Evolutionary conservation across 2,888 invertebrate species (phyloP).

Genomic region (Athetis lepigone): DNA sequence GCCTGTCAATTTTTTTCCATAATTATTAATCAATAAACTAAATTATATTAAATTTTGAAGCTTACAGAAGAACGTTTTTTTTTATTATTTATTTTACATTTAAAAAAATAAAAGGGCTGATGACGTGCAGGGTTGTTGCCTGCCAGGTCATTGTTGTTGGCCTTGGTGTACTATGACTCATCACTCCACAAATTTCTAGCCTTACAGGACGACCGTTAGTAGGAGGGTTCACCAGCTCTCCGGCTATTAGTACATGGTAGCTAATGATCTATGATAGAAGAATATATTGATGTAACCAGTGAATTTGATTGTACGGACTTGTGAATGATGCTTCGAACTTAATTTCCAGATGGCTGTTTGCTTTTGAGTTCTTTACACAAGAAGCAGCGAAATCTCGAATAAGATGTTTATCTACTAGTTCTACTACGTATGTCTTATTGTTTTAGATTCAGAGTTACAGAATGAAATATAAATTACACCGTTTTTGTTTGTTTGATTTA

Average conservation of each 20-base stretch:
- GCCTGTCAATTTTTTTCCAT: too few species aligned
- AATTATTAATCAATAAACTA: too few species aligned
- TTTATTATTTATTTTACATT: too few species aligned
- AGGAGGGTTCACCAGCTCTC: too few species aligned
- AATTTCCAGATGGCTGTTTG: conserved; percentile 31
- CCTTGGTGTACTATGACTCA: too few species aligned
- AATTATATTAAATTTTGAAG: too few species aligned
- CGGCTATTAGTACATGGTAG: conserved; percentile 30
- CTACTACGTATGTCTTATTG: conserved; percentile 33
- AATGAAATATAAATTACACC: conserved; percentile 53
- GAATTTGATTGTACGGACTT: conserved; percentile 29
- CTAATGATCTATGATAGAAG: conserved; percentile 34
- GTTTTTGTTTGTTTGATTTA: conserved; percentile 50
- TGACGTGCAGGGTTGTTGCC: too few species aligned
- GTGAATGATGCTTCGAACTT: conserved; percentile 40
- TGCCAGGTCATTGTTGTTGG: too few species aligned
- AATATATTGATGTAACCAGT: conserved; percentile 30
- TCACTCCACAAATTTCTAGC: too few species aligned
- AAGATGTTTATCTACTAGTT: conserved; percentile 39
- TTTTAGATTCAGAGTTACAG: conserved; percentile 49
- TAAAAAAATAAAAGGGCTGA: too few species aligned
- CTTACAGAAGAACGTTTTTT: too few species aligned
- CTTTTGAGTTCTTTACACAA: conserved; percentile 34
- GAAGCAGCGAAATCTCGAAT: conserved; percentile 42
- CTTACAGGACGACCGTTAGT: too few species aligned